Conservation (phyloP, 2,113 vertebrate species). For the Misgurnus anguillicaudatus region DNA sequence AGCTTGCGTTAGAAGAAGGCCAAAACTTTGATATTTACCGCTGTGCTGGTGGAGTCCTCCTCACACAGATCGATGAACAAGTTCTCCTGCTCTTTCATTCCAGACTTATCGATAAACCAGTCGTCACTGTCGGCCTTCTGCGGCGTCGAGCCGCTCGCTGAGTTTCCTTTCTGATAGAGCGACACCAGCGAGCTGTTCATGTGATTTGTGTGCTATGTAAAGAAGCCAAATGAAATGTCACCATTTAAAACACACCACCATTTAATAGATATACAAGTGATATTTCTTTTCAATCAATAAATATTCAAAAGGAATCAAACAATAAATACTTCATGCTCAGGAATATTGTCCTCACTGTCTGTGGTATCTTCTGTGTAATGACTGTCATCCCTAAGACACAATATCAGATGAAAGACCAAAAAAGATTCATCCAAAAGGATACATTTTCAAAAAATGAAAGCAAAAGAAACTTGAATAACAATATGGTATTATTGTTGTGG, state of each 20-base stretch:
- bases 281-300: neutral
- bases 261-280: neutral
- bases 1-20: neutral
- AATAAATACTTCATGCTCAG: slow-evolving; percentile 77
- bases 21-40: slow-evolving; percentile 66
- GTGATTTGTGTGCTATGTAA: slow-evolving; percentile 80
- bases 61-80: slow-evolving; percentile 80
- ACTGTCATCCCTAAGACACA: slow-evolving; percentile 69
- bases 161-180: slow-evolving; percentile 83
- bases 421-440: neutral
- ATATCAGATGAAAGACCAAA: neutral
- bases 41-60: slow-evolving; percentile 64
- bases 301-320: too few relatives aligned
- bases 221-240: slow-evolving; percentile 29
- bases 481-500: neutral
- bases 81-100: slow-evolving; percentile 47
- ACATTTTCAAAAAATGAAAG: neutral
- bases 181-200: slow-evolving; percentile 90
- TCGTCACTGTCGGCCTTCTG: slow-evolving; percentile 60
- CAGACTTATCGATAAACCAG: slow-evolving; percentile 82
- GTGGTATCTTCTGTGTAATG: slow-evolving; percentile 74
- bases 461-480: neutral
- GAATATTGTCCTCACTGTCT: slow-evolving; percentile 74
- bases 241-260: neutral
- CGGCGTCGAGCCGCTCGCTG: neutral